A percentile compares a stretch with the other conserved stretches of the same genome.
Evolutionary conservation across 2,113 vertebrate genomes (phyloP).

Genomic region (Lichenostomus cassidix): DNA sequence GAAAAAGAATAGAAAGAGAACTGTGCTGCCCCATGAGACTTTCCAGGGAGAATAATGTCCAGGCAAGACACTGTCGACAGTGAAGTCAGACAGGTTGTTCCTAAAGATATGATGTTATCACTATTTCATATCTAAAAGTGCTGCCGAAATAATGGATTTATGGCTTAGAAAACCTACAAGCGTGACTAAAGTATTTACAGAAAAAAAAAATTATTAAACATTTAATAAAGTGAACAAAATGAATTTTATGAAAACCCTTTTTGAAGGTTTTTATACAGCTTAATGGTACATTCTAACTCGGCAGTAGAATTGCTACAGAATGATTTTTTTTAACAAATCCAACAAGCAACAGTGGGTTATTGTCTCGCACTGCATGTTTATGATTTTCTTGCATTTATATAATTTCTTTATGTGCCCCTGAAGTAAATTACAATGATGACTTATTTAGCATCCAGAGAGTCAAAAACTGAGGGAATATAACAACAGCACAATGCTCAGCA

Average conservation of each 20-base stretch:
- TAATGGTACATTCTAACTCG: neutral
- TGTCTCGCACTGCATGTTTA: neutral
- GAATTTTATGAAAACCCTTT: neutral
- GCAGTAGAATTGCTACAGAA: neutral
- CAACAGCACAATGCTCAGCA: neutral
- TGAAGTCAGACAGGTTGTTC: neutral
- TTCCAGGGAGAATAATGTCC: neutral
- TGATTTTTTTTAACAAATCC: neutral
- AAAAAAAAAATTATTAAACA: neutral
- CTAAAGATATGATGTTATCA: neutral
- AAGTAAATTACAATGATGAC: conserved; percentile 2
- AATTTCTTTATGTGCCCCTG: neutral
- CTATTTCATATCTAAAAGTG: neutral
- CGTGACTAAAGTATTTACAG: neutral
- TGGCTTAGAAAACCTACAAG: neutral
- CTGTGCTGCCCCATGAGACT: neutral
- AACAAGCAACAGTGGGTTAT: neutral
- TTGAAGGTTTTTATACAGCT: neutral
- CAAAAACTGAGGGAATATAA: neutral
- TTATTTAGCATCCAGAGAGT: neutral
- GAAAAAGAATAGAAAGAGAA: neutral
- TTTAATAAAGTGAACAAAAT: neutral
- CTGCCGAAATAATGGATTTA: neutral
- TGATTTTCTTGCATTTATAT: neutral
- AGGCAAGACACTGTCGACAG: neutral